phyloP scores from a whole-genome alignment of 1,140 invertebrate species.

The Coelopa frigida region DNA sequence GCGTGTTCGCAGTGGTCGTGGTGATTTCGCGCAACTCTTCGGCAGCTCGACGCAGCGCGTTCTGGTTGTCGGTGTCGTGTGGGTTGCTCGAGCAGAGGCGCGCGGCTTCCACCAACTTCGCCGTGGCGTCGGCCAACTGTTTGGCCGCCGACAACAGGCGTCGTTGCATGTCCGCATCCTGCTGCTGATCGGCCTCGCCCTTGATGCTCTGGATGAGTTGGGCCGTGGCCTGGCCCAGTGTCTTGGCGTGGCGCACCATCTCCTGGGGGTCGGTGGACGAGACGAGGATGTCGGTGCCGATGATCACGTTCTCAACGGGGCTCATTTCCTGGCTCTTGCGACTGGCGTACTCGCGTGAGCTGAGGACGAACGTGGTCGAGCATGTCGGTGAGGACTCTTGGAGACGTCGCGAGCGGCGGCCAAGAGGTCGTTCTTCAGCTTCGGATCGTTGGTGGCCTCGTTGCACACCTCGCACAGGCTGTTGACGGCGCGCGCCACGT shows the following conservation, averaged over 20 bases:
- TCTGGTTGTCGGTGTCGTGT: constrained; percentile 75
- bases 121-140: constrained; percentile 89
- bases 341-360: constrained; percentile 48
- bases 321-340: constrained; percentile 60
- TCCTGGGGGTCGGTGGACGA: constrained; percentile 80
- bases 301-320: constrained; percentile 82
- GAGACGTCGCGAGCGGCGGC: constrained; percentile 83
- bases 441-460: constrained; percentile 55
- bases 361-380: constrained; percentile 80
- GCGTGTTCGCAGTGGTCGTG: constrained; percentile 67
- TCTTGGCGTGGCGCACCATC: constrained; percentile 90
- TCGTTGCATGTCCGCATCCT: constrained; percentile 82
- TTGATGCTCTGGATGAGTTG: constrained; percentile 90
- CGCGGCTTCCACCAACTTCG: constrained; percentile 92
- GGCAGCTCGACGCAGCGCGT: constrained; percentile 76
- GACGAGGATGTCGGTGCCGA: constrained; percentile 83
- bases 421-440: constrained; percentile 69
- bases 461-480: constrained; percentile 82
- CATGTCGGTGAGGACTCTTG: constrained; percentile 80
- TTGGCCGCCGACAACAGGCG: constrained; percentile 87
- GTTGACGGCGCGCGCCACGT: constrained; percentile 89
- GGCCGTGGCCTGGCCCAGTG: constrained; percentile 88
- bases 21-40: constrained; percentile 88
- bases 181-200: constrained; percentile 79
- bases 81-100: constrained; percentile 82